Evolutionary conservation across 1,140 invertebrate species (phyloP).

Genomic region (Nasonia vitripennis): DNA sequence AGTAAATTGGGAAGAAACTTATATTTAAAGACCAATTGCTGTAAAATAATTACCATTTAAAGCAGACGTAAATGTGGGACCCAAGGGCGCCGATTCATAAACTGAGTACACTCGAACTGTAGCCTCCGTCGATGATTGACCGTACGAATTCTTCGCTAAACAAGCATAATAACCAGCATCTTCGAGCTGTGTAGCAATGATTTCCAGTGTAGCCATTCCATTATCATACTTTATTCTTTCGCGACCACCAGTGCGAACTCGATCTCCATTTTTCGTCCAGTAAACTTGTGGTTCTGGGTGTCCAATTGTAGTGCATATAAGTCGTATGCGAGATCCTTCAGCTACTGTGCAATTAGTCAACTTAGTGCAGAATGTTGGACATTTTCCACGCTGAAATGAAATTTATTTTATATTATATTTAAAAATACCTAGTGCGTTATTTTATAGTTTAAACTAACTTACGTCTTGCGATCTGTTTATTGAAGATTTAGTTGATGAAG

Average conservation of each 20-base stretch:
- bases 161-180: conserved; percentile 87
- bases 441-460: neutral
- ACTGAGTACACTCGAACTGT: conserved; percentile 83
- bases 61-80: conserved; percentile 82
- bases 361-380: conserved; percentile 88
- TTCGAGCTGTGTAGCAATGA: conserved; percentile 78
- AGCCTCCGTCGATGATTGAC: conserved; percentile 81
- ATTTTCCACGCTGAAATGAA: conserved; percentile 73
- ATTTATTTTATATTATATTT: conserved; percentile 16
- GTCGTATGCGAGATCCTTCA: conserved; percentile 82
- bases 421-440: neutral
- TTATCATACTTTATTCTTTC: conserved; percentile 78
- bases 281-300: conserved; percentile 85
- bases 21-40: neutral
- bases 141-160: conserved; percentile 83
- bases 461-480: conserved; percentile 16
- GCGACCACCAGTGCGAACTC: conserved; percentile 75
- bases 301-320: conserved; percentile 92
- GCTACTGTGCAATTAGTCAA: conserved; percentile 86
- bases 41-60: conserved; percentile 78
- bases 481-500: neutral
- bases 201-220: conserved; percentile 85
- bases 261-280: conserved; percentile 88
- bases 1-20: neutral
- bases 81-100: conserved; percentile 81